Percentiles rank a stretch among this genome's conserved stretches.
Conservation (phyloP, 2,797 vertebrate species). For the Acanthurus lineatus region DNA sequence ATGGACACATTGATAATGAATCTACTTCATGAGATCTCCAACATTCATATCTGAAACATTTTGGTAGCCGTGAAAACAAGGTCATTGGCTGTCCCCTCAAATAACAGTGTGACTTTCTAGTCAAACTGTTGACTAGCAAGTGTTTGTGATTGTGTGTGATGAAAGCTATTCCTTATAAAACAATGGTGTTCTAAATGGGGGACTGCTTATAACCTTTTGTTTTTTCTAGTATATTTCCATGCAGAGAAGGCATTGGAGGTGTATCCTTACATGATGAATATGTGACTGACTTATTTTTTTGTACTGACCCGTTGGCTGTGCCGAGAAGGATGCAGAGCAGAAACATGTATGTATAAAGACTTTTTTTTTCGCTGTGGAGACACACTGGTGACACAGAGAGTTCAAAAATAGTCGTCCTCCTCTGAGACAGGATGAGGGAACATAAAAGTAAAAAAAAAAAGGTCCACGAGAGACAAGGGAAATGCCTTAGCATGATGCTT, state of each 20-base stretch:
- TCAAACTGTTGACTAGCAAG: constrained; percentile 27
- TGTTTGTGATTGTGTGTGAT: constrained; percentile 35
- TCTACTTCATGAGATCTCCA: constrained; percentile 34
- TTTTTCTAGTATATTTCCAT: constrained; percentile 26
- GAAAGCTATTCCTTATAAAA: constrained; percentile 13
- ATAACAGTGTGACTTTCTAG: constrained; percentile 31
- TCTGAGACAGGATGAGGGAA: constrained; percentile 30
- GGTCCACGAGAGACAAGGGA: constrained; percentile 32
- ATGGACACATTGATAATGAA: constrained; percentile 49
- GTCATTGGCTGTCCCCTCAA: constrained; percentile 7
- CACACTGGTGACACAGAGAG: constrained; percentile 36
- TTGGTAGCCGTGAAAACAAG: constrained; percentile 34
- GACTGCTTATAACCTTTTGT: constrained; percentile 27
- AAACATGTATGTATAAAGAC: constrained; percentile 31
- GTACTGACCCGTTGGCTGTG: constrained; percentile 52
- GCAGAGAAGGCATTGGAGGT: constrained; percentile 9
- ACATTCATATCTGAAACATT: constrained; percentile 45
- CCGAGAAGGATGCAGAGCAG: constrained; percentile 4
- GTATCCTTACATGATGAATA: constrained; percentile 31
- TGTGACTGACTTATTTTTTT: constrained; percentile 32
- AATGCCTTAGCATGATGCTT: constrained; percentile 75
- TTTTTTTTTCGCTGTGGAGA: constrained; percentile 46
- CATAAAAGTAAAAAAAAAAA: constrained; percentile 34
- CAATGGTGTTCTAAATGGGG: constrained; percentile 34
- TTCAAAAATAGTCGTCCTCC: constrained; percentile 57